Evolutionary conservation across 92 coral and sea anemone genomes (phyloP), one percentile per base, ranked within the genome.

Genomic region (Zoanthus solanderi): DNA sequence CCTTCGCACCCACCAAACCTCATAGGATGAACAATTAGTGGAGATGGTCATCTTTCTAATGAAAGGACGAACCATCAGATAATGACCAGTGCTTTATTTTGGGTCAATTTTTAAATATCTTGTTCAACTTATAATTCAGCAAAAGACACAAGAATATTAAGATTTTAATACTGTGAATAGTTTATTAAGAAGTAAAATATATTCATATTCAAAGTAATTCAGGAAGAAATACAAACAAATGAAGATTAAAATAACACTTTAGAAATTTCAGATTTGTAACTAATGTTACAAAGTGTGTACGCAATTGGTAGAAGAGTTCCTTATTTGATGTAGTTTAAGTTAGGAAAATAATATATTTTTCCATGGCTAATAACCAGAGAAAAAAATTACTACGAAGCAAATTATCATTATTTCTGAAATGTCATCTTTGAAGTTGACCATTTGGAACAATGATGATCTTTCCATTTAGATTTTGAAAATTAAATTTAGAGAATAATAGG

Each of bases 151-250:
- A 57, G 17, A 57, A 57, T 18, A 66, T 29, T 5, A 29, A 66
- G 72, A 18, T n/a, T 66, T 66, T 66, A 66, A 71, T 29, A 71
- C 75, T 71, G 75, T 71, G 7, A 71, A 71, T 71, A 9, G 10
- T 32, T 30, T 71, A 12, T 69, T 6, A 30, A 10, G 44, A 29
- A 71, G 44, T 32, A 71, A 31, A 57, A 17, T 57, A 57, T 57
- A 57, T 57, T 57, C 63, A 57, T 4, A 57, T 57, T 57, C 63
- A 0, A 57, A 57, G 63, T 57, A 12, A 57, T 11, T 57, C 47
- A 71, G 75, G 44, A 37, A 32, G 75, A 71, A 31, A 71, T 29
- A 69, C 16, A 29, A 71, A 71, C 12, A 11, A 71, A 71, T 31
- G 42, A 34, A 34, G 42, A 34, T 34, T 34, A 34, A 34, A 23